Evolutionary conservation across 1,140 invertebrate species (phyloP).

Genomic region (Tachypleus tridentatus): DNA sequence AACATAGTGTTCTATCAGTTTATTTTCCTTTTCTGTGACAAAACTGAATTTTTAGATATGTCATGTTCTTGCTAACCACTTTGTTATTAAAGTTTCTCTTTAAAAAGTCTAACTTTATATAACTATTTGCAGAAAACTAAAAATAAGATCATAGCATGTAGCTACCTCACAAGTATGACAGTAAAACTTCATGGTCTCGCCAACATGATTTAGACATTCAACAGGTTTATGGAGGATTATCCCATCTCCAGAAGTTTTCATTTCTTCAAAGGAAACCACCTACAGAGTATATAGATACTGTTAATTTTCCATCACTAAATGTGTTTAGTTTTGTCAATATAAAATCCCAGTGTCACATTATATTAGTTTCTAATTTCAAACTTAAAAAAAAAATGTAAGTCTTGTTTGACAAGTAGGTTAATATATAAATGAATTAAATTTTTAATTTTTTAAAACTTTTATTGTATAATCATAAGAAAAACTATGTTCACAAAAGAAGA

Average conservation of each 20-base stretch:
- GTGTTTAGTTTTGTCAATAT: neutral
- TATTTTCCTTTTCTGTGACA: no score
- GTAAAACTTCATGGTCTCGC: slow-evolving; percentile 66
- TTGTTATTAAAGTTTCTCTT: no score
- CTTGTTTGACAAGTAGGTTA: no score
- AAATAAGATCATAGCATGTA: neutral
- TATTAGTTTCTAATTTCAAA: no score
- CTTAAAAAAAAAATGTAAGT: no score
- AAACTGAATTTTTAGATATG: no score
- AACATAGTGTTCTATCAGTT: no score
- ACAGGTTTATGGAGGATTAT: slow-evolving; percentile 66
- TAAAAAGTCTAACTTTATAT: no score
- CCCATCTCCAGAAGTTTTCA: slow-evolving; percentile 58
- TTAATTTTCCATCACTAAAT: slow-evolving; percentile 3
- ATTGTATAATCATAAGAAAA: neutral
- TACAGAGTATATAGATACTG: slow-evolving; percentile 30
- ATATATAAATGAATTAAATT: no score
- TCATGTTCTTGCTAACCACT: no score
- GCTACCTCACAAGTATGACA: slow-evolving; percentile 64
- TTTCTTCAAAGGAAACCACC: slow-evolving; percentile 72
- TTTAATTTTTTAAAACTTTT: no score
- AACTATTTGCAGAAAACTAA: neutral
- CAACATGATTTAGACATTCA: slow-evolving; percentile 56
- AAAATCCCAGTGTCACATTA: no score
- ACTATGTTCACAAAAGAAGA: slow-evolving; percentile 2